These are phyloP conservation scores for Tenebrosternarchus preto DNA, from an alignment of 2,113 vertebrate genomes.

Conservation along the genomic window DNA sequence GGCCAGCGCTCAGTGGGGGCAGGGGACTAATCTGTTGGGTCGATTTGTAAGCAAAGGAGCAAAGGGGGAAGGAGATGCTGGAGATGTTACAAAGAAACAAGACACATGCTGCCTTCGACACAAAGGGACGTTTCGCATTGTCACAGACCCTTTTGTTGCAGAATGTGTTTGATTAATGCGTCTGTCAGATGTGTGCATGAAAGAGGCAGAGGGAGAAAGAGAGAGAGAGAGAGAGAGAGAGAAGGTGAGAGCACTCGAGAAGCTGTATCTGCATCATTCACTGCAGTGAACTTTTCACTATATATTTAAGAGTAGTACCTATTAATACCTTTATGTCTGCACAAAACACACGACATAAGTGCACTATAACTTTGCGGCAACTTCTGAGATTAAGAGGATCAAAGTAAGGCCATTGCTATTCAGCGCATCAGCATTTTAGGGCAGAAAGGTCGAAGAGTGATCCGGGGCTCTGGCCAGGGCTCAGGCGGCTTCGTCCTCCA, in stretches of 20 bases:
- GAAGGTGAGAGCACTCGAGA: no score
- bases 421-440: conserved; percentile 10
- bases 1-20: not conserved
- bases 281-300: no score
- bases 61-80: not conserved
- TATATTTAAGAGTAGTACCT: no score
- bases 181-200: not conserved
- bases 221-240: not conserved
- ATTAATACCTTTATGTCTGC: no score
- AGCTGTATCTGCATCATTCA: no score
- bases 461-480: not conserved
- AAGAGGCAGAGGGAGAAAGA: not conserved
- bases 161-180: not conserved
- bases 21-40: not conserved
- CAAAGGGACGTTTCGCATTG: not conserved
- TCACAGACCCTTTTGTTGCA: not conserved
- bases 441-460: conserved; percentile 2
- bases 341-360: no score
- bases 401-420: not conserved
- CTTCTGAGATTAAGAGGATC: not conserved
- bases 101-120: not conserved
- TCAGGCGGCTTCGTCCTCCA: not conserved
- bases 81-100: no score
- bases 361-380: not conserved
- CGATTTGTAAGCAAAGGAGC: not conserved